phyloP scores from a whole-genome alignment of 30 jellyfish, hydroid and myxozoan genomes.

The Aurelia coerulea region DNA sequence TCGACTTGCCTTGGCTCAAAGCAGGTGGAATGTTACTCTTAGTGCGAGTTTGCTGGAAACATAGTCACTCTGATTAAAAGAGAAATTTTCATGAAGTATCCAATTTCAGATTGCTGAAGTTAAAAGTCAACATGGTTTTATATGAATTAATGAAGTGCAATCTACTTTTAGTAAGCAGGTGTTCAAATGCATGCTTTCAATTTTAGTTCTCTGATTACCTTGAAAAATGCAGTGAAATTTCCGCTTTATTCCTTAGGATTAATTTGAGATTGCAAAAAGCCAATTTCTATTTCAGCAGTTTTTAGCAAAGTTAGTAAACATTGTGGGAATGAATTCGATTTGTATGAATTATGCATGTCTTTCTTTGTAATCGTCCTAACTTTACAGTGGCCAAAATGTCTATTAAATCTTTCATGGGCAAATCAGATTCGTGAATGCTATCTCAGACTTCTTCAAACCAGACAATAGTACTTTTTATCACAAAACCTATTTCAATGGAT shows the following conservation, averaged over 20 bases:
- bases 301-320: slow-evolving; percentile 13
- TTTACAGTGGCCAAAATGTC: no score
- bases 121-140: neutral
- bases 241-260: slow-evolving; percentile 13
- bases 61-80: no score
- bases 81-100: no score
- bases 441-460: no score
- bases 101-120: no score
- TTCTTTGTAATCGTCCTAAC: slow-evolving; percentile 10
- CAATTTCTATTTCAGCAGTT: slow-evolving; percentile 40
- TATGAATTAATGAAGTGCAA: neutral
- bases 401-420: no score
- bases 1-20: no score
- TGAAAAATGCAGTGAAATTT: neutral
- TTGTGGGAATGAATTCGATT: slow-evolving; percentile 9
- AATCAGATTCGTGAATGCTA: no score
- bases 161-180: neutral
- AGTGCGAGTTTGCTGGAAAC: no score
- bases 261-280: slow-evolving; percentile 25
- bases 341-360: slow-evolving; percentile 31
- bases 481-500: no score
- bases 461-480: no score
- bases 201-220: slow-evolving; percentile 4
- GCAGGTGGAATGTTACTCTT: no score
- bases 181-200: slow-evolving; percentile 15